Percentiles rank a stretch among this genome's conserved stretches.
Conservation (phyloP, 2,888 invertebrate species). For the Theristus sp. region DNA sequence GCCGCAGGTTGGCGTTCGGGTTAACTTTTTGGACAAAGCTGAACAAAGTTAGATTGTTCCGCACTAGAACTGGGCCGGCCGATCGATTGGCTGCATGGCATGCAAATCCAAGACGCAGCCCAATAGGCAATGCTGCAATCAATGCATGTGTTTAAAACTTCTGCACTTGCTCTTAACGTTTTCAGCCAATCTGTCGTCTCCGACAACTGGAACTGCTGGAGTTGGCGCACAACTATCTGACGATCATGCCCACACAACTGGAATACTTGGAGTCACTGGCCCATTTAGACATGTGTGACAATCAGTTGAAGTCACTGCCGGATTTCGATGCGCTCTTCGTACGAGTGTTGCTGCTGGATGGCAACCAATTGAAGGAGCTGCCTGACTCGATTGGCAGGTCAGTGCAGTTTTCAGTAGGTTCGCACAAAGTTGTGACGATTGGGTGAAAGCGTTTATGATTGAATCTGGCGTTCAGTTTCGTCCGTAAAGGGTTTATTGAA, state of each 20-base stretch:
- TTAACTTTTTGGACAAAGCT: no score
- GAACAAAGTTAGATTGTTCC: no score
- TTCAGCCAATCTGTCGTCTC: not conserved
- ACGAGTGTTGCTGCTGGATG: not conserved
- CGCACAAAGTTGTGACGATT: not conserved
- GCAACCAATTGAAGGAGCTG: not conserved
- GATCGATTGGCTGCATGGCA: no score
- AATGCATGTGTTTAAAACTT: no score
- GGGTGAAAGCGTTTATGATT: not conserved
- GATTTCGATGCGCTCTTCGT: not conserved
- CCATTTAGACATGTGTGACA: not conserved
- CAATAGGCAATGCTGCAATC: no score
- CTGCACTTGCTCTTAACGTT: no score
- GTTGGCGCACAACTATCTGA: not conserved
- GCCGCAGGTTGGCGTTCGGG: no score
- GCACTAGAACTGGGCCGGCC: no score
- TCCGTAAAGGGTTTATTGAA: no score
- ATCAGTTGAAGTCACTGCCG: not conserved
- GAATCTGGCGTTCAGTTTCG: not conserved
- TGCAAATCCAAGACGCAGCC: no score
- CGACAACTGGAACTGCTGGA: not conserved
- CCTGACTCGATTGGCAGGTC: not conserved
- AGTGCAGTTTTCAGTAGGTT: no score
- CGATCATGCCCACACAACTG: not conserved
- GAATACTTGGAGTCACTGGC: not conserved